These are phyloP conservation scores for Phenganax stokvisi DNA, from an alignment of 92 coral and sea anemone genomes.

Conservation along the genomic window DNA sequence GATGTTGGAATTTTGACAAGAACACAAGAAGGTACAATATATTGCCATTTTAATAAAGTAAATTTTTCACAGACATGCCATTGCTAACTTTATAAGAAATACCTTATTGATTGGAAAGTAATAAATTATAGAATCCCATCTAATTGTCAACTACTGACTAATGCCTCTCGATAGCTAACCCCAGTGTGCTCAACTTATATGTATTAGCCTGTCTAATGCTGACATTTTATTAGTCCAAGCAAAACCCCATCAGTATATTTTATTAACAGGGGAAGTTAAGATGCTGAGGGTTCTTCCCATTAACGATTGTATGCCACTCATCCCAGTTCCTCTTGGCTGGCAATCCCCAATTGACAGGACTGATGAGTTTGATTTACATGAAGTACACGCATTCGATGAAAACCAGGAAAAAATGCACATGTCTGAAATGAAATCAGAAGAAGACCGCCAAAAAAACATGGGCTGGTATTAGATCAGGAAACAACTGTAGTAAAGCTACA, in stretches of 20 bases:
- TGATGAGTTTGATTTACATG: conserved; percentile 61
- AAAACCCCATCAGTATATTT: neutral
- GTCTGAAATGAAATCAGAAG: conserved; percentile 54
- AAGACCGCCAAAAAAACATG: conserved; percentile 53
- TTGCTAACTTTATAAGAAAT: no score
- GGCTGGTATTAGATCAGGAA: conserved; percentile 51
- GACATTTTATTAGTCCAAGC: no score
- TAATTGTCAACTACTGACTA: no score
- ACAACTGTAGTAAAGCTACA: neutral
- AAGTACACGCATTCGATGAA: conserved; percentile 40
- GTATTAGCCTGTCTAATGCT: no score
- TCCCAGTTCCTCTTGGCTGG: conserved; percentile 50
- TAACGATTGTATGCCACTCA: conserved; percentile 52
- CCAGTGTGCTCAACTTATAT: no score
- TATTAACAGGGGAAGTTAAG: conserved; percentile 47
- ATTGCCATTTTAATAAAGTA: neutral
- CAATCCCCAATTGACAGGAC: conserved; percentile 45
- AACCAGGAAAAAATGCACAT: conserved; percentile 48
- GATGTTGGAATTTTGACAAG: conserved; percentile 53
- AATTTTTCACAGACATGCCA: neutral
- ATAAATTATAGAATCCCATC: no score
- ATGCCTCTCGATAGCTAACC: no score
- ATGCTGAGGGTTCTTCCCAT: conserved; percentile 53
- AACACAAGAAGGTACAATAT: conserved; percentile 55
- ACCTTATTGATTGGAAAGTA: no score